phyloP scores from a whole-genome alignment of 2,888 invertebrate species.

The Spatulosminthurus flaviceps region DNA sequence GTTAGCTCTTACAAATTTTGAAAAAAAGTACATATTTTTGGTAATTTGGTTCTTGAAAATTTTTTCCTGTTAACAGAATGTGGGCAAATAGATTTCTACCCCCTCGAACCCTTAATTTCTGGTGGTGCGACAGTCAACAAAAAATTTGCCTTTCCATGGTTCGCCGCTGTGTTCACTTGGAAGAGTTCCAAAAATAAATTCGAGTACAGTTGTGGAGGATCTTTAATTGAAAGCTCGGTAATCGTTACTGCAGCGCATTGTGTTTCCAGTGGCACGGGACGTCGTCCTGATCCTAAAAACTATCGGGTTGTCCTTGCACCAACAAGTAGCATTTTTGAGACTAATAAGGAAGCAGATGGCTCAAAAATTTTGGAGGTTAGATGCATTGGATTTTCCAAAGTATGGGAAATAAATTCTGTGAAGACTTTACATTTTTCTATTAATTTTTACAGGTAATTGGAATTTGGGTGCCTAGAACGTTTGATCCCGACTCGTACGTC shows the following conservation, averaged over 20 bases:
- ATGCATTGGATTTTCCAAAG: not conserved
- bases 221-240: not conserved
- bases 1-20: too few relatives aligned
- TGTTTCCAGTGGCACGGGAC: not conserved
- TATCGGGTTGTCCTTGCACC: constrained; percentile 1
- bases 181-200: not conserved
- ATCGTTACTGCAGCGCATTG: constrained; percentile 5
- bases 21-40: too few relatives aligned
- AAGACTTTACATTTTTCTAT: too few relatives aligned
- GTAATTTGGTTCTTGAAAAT: too few relatives aligned
- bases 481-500: not conserved
- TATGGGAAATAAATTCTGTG: not conserved
- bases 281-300: not conserved
- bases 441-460: not conserved
- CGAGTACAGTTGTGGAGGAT: not conserved
- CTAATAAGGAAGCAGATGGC: not conserved
- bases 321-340: not conserved
- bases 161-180: not conserved
- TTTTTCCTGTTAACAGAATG: not conserved
- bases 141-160: not conserved
- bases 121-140: not conserved
- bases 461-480: not conserved
- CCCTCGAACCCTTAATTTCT: not conserved
- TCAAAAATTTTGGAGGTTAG: not conserved
- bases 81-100: not conserved